phyloP scores from a whole-genome alignment of 2,888 invertebrate genomes.

The Ceramica pisi region DNA sequence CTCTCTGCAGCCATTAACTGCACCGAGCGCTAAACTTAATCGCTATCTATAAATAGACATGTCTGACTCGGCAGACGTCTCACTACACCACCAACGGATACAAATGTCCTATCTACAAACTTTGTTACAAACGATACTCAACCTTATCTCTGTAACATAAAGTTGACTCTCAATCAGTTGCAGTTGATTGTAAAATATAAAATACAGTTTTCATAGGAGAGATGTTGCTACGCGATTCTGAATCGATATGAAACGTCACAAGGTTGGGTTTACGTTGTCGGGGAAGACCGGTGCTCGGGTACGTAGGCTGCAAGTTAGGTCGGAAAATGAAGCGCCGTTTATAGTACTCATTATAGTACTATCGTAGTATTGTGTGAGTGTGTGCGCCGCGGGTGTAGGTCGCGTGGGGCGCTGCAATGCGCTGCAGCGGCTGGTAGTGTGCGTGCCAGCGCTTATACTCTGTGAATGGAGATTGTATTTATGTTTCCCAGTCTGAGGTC shows the following conservation, averaged over 20 bases:
- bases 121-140: conserved; percentile 47
- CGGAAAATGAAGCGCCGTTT: conserved; percentile 87
- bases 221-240: conserved; percentile 55
- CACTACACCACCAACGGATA: conserved; percentile 62
- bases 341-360: conserved; percentile 88
- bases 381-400: conserved; percentile 68
- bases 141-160: conserved; percentile 52
- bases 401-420: conserved; percentile 71
- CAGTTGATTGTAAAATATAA: conserved; percentile 57
- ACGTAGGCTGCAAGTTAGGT: conserved; percentile 81
- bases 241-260: conserved; percentile 63
- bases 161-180: conserved; percentile 32
- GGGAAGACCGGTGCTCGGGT: conserved; percentile 64
- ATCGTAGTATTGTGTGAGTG: conserved; percentile 83
- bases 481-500: conserved; percentile 77
- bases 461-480: conserved; percentile 83
- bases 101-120: conserved; percentile 68
- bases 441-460: conserved; percentile 76
- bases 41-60: conserved; percentile 86
- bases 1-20: conserved; percentile 76
- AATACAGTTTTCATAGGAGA: conserved; percentile 64
- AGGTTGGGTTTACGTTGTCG: conserved; percentile 65
- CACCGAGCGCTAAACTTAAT: conserved; percentile 78
- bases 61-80: conserved; percentile 87
- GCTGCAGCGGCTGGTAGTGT: conserved; percentile 70